Evolutionary conservation across 2,797 vertebrate genomes (phyloP), one percentile per base, ranked within the genome.

Genomic region (Hirundo rustica): DNA sequence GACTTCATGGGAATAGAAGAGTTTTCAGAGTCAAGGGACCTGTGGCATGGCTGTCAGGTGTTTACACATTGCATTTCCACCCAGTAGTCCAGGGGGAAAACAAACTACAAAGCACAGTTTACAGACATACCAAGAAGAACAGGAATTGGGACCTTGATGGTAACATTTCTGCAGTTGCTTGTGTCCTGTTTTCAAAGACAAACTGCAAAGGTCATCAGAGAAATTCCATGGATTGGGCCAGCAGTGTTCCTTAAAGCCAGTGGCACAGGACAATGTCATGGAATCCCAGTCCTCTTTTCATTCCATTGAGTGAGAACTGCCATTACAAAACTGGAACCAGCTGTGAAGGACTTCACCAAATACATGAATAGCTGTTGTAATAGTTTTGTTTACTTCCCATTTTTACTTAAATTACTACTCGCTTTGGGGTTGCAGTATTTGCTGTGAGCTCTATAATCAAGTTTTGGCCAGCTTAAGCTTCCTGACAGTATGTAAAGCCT

Each of bases 331-430:
- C 10, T 30, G 64, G 66, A 89, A 36, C 6, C 2, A 22, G 58
- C 61, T 92, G 81, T 88, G 92, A 97, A 96, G 96, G 50, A 81
- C n/a, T 61, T 47, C 45, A 89, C 55, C 70, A 68, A 91, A 61
- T 36, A 91, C 40, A 90, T 11, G 13, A 73, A 80, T 40, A 91
- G 65, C 73, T 96, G 83, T 70, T 94, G 64, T 57, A 96, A 97
- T n/a, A 86, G 34, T 9, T 92, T 64, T 88, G 82, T 89, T 97
- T 81, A 93, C 66, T 97, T 97, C 96, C 85, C 40, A 76, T 76
- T 96, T 91, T 84, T 78, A 90, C 92, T 47, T 45, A 74, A 75
- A 73, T 87, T 70, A 95, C 26, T 47, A 19, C 40, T 95, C 4
- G 0, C 20, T 42, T 42, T 78, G 4, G 13, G 19, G 36, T 15